phyloP scores from a whole-genome alignment of 37 sponge, comb jelly and placozoan species.

The Beroe ovata region DNA sequence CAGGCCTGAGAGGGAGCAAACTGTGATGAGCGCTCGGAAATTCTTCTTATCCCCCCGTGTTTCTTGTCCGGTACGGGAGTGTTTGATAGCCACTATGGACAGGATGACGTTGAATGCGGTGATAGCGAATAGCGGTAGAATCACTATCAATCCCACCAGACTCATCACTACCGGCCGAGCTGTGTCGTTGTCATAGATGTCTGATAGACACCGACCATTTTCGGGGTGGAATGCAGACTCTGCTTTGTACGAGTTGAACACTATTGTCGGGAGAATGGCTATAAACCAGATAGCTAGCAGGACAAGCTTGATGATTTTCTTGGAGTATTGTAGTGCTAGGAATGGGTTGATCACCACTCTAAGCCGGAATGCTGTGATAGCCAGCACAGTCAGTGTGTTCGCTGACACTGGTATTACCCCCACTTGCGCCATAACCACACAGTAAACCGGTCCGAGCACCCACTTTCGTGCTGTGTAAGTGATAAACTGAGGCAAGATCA shows the following conservation, averaged over 20 bases:
- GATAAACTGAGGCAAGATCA: conserved; percentile 41
- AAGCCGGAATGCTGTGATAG: conserved; percentile 25
- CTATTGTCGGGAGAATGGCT: neutral
- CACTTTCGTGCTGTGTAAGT: conserved; percentile 11
- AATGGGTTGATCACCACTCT: conserved; percentile 19
- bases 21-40: conserved; percentile 18
- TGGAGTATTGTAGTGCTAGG: neutral
- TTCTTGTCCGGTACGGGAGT: neutral
- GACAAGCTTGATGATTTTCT: neutral
- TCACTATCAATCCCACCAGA: conserved; percentile 19
- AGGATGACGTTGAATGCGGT: conserved; percentile 34
- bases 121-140: conserved; percentile 52
- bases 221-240: conserved; percentile 20
- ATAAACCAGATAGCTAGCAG: neutral
- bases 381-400: conserved; percentile 61
- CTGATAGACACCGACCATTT: conserved; percentile 37
- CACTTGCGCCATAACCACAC: conserved; percentile 22
- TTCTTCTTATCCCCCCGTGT: neutral
- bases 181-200: conserved; percentile 47
- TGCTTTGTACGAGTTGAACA: neutral
- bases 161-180: conserved; percentile 11
- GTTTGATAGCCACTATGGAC: neutral
- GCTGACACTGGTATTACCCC: conserved; percentile 45
- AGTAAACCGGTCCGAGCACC: conserved; percentile 35
- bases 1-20: conserved; percentile 50